Base-by-base conservation (phyloP, 2,888 invertebrate genomes). In the Seira musarum region DNA sequence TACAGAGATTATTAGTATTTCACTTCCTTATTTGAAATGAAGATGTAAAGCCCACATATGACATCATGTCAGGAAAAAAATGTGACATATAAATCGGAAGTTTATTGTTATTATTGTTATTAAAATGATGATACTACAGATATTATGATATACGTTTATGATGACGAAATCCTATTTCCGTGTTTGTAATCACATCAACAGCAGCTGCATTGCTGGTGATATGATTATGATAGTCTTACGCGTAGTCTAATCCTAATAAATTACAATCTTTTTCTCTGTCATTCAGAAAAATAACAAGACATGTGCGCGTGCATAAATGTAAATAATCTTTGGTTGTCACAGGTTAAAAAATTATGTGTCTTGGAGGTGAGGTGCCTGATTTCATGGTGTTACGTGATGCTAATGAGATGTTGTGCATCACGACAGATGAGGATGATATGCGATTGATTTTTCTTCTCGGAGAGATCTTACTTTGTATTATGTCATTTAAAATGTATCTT, bases 201-300 rank as follows among this genome's bases (percentile, higher is more conserved):
- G 6, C 53, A 53, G 6, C 30, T 5, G 3, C 30, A 30, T 8
- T 8, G 8, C 30, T 8, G 30, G 30, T 30, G 30, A 8, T n/a
- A n/a, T n/a, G n/a, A n/a, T n/a, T n/a, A n/a, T 53, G 53, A 53
- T 53, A 53, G 53, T n/a, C 53, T 53, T 53, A 53, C 17, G 53
- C 17, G 17, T 30, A 53, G 53, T 53, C 17, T 53, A 53, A 53
- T 53, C n/a, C 53, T 53, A 53, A 53, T 53, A 30, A 53, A 53
- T 53, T 53, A 53, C 53, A 53, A n/a, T n/a, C n/a, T 3, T 53
- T 53, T 53, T 30, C 8, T 30, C 17, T 8, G 53, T 53, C 53
- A 53, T 53, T 53, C 30, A 5, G 2, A 30, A 5, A 8, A 30
- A 30, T 5, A 30, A 30, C 30, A 30, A 30, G 30, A 30, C 30